phyloP scores from a whole-genome alignment of 2,888 invertebrate species.

The Beris chalybata region DNA sequence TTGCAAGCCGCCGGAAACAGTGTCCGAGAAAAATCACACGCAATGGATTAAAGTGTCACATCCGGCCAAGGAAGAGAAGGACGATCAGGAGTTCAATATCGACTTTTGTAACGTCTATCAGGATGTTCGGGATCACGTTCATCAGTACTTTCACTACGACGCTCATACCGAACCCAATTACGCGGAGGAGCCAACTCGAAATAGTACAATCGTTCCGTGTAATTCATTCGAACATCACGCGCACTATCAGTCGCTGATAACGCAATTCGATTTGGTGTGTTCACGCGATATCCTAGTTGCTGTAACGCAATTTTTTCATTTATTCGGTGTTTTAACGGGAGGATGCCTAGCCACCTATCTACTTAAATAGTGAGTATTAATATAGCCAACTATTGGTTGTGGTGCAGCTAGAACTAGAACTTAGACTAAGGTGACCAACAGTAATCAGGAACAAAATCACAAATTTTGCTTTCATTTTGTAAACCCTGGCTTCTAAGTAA shows the following conservation, averaged over 20 bases:
- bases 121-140: constrained; percentile 54
- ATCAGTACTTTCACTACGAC: constrained; percentile 52
- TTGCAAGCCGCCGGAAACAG: constrained; percentile 54
- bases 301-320: constrained; percentile 58
- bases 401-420: background rate
- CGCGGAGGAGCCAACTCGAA: constrained; percentile 50
- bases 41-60: constrained; percentile 56
- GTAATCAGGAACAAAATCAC: too few relatives aligned
- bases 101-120: constrained; percentile 56
- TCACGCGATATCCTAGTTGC: constrained; percentile 57
- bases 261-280: constrained; percentile 58
- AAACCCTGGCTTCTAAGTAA: too few relatives aligned
- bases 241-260: constrained; percentile 53
- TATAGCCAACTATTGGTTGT: constrained; percentile 13
- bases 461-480: too few relatives aligned
- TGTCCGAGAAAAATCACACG: constrained; percentile 50
- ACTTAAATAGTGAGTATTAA: constrained; percentile 53
- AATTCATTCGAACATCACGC: constrained; percentile 52
- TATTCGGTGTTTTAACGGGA: constrained; percentile 58
- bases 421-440: too few relatives aligned
- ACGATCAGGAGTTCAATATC: constrained; percentile 54
- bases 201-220: constrained; percentile 53
- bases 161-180: constrained; percentile 48
- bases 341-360: constrained; percentile 56
- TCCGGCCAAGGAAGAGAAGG: constrained; percentile 53